Conservation (phyloP, 2,797 vertebrate species). For the Notolepis coatsorum region DNA sequence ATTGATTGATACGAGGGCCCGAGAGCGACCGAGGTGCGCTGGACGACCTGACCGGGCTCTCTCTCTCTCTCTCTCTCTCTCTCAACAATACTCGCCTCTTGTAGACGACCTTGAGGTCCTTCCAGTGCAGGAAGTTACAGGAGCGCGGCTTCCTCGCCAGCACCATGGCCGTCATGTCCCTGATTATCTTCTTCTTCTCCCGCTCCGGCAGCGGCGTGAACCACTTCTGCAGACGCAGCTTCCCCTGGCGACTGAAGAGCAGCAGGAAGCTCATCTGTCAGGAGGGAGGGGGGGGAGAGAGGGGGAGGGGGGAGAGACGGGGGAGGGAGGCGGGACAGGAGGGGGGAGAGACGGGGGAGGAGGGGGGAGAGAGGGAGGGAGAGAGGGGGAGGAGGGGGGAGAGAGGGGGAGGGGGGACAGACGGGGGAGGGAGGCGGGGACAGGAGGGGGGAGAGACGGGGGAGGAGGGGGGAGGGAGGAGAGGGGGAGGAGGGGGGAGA, state of each 20-base stretch:
- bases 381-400: not conserved
- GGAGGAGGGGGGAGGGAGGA: too few species aligned
- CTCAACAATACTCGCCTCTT: conserved; percentile 89
- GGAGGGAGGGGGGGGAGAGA: not conserved
- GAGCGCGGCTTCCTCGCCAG: conserved; percentile 90
- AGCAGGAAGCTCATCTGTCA: conserved; percentile 95
- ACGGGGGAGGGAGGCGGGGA: conserved; percentile 5
- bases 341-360: not conserved
- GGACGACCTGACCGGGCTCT: too few species aligned
- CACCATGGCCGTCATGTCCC: conserved; percentile 92
- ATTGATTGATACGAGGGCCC: too few species aligned
- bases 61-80: too few species aligned
- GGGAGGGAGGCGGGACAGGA: conserved; percentile 3
- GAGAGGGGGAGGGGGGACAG: conserved; percentile 3
- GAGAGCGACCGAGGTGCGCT: too few species aligned
- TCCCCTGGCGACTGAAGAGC: conserved; percentile 98
- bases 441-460: not conserved
- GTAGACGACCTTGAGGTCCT: conserved; percentile 97
- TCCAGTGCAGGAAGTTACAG: conserved; percentile 97
- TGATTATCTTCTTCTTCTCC: conserved; percentile 94
- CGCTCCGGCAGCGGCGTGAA: conserved; percentile 90
- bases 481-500: too few species aligned
- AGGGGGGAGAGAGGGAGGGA: not conserved
- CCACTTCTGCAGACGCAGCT: conserved; percentile 97
- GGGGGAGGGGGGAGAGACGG: conserved; percentile 5